Evolutionary conservation across 2,797 vertebrate species (phyloP).

Genomic region (Sarcoramphus papa): DNA sequence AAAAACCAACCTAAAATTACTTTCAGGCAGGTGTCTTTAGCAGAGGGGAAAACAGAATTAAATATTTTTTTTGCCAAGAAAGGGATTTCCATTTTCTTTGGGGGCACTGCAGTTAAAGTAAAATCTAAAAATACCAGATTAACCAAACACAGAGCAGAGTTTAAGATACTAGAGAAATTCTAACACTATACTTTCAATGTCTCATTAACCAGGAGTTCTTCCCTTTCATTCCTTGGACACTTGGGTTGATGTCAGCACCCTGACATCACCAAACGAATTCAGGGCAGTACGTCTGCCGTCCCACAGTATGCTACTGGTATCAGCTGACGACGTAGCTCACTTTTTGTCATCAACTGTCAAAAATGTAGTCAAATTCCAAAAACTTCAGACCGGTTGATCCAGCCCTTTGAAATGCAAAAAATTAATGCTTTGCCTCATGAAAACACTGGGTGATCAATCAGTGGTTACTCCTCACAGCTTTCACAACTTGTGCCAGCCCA

Average conservation of each 20-base stretch:
- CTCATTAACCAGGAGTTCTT: neutral
- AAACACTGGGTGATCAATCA: accelerated
- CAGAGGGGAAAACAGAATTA: neutral
- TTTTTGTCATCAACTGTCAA: neutral
- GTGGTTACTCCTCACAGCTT: neutral
- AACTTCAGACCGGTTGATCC: neutral
- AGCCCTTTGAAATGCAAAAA: neutral
- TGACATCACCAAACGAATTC: neutral
- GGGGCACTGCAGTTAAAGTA: neutral
- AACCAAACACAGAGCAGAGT: neutral
- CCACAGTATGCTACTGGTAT: neutral
- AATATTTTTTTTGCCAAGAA: neutral
- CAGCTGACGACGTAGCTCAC: neutral
- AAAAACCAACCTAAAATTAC: neutral
- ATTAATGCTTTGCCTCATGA: neutral
- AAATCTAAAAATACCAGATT: neutral
- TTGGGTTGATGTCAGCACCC: neutral
- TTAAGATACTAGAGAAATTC: neutral
- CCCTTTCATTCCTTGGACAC: neutral
- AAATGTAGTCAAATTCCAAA: neutral
- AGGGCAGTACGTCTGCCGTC: neutral
- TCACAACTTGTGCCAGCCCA: neutral
- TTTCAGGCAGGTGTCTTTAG: neutral
- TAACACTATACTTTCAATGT: neutral
- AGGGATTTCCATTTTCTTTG: neutral